Evolutionary conservation across 2,888 invertebrate species (phyloP), one percentile per base, ranked within the genome.

Genomic region (Xestobium rufovillosum): DNA sequence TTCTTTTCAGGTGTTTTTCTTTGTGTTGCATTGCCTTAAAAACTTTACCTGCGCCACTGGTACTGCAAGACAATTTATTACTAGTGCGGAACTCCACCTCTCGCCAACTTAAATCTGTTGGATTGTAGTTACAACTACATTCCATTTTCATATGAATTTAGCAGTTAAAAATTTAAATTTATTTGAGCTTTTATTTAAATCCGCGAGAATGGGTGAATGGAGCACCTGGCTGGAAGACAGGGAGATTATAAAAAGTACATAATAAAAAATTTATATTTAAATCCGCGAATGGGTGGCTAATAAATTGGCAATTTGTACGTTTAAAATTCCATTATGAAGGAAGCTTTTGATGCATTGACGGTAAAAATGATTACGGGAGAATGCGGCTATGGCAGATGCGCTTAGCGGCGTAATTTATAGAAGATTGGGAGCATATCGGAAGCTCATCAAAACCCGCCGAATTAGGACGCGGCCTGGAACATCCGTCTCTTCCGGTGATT

Each of bases 381-480:
- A 51, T 54, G 52, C 49, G 49, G 47, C 43, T 19, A 8, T 52
- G 51, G 48, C 53, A 53, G 50, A 48, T 49, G 52, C 51, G 52
- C 52, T 50, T 52, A 48, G 47, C 46, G 47, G 52, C 53, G 58
- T 57, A 60, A 60, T 60, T 59, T 57, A 53, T 53, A 50, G 53
- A 56, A 57, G 60, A 60, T 60, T 56, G 57, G 51, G 49, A 55
- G 56, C 56, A 59, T 56, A 61, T 60, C 58, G 60, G 56, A 57
- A 60, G 59, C 59, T 61, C 60, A 61, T 61, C 62, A 61, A 59
- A 59, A 57, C 53, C 56, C 56, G 47, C 55, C 53, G 52, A 61
- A 62, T 61, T 59, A 58, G 59, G 54, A 56, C 56, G 51, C 50
- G 54, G 55, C 51, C 47, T 47, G 51, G 48, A 54, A 50, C 54